Evolutionary conservation across 2,113 vertebrate genomes (phyloP).

Genomic region (Struthidea cinerea): DNA sequence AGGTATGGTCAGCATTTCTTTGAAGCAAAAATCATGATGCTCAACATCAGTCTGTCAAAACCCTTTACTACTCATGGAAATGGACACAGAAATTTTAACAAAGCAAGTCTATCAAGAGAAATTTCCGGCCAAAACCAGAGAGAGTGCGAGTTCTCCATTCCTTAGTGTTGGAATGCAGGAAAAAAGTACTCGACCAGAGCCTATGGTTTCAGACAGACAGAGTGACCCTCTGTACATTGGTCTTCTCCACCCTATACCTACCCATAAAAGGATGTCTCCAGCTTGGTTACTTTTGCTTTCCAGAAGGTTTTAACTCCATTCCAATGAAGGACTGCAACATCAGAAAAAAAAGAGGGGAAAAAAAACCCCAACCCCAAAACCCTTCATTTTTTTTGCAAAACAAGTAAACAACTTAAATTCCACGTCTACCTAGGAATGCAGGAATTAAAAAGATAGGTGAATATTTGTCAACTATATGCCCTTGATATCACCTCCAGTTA

Average conservation of each 20-base stretch:
- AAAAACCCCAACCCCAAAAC: rapidly evolving
- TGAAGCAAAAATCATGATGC: background rate
- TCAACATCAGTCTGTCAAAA: background rate
- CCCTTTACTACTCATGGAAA: background rate
- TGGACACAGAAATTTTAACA: background rate
- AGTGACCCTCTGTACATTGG: background rate
- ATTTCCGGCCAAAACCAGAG: background rate
- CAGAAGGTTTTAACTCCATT: background rate
- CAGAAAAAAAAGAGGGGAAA: rapidly evolving
- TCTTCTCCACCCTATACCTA: background rate
- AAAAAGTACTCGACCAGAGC: background rate
- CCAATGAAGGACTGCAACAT: background rate
- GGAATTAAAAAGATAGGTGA: background rate
- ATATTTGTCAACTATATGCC: background rate
- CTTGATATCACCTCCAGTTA: background rate
- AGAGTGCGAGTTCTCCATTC: background rate
- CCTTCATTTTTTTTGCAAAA: background rate
- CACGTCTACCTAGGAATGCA: background rate
- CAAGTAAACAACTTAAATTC: background rate
- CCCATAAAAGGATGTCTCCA: background rate
- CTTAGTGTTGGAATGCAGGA: background rate
- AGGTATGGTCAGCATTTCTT: background rate
- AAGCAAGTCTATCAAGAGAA: background rate
- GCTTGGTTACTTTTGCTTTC: background rate
- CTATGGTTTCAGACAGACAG: background rate